Base-by-base conservation (phyloP, 1,140 invertebrate genomes). In the Heliconius nattereri region DNA sequence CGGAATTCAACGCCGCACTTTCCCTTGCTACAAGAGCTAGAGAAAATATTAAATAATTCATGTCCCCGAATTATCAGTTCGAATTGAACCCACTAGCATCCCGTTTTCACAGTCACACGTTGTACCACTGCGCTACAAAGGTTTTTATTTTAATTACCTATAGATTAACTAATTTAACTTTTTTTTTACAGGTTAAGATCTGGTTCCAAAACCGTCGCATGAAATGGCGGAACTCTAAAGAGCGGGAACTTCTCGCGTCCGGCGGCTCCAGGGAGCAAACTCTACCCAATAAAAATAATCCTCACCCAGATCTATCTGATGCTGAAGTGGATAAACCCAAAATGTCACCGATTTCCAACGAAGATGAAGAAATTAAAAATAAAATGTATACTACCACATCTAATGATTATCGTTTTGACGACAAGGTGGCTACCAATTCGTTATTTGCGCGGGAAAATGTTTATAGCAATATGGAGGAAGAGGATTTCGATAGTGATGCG, bases 211-310 rank as follows among this genome's bases (percentile, higher is more conserved):
- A 99, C 90, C 96, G 98, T 1, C 96, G 98, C 73, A 99, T 99
- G 98, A 99, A 99, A 92, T 99, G 98, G 98, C 95, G 99, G 11
- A 99, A 99, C 92, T 99, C 98, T 11, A 99, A 99, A 94, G 99
- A 99, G 91, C 95, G 98, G 23, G 98, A 99, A 94, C 95, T 99
- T 1, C 94, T 99, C 71, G 98, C 98, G 6, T 97, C 96, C 26
- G 98, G 98, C 0, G 98, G 98, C 7, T 98, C 98, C 11, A 95
- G 98, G 26, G 98, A 99, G 89, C 98, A 99, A 91, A 99, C 98
- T 1, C 95, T 99, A 37, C 98, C 98, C 0, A 99, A 98, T 91
- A 99, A 99, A 92, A 99, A 99, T 95, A 99, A 99, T 93, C 98
- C 98, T 0, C 98, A 99, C 94, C 98, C 98, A 0, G 98, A 99